These are phyloP conservation scores for Acanthis flammea DNA, from an alignment of 2,797 vertebrate species.

Conservation along the genomic window DNA sequence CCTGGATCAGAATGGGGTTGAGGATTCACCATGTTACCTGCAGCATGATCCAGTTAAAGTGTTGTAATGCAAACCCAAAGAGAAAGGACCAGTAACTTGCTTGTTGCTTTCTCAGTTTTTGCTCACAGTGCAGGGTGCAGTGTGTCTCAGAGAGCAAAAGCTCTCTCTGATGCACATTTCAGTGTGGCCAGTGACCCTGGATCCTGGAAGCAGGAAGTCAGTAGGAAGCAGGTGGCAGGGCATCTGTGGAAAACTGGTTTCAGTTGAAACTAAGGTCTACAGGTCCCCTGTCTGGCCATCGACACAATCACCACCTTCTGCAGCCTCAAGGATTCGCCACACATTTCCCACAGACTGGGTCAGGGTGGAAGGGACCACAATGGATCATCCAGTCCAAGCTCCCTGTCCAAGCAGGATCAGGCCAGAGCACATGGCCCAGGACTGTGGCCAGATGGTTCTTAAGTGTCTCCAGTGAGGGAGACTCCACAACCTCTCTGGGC, in stretches of 20 bases:
- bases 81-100: neutral
- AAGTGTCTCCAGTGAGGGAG: neutral
- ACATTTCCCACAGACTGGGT: neutral
- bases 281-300: neutral
- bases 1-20: neutral
- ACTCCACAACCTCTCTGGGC: neutral
- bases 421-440: neutral
- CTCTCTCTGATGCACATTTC: neutral
- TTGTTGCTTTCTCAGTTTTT: neutral
- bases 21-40: neutral
- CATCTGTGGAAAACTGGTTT: neutral
- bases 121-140: neutral
- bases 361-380: neutral
- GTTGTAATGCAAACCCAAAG: neutral
- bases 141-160: neutral
- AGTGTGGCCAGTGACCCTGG: rapidly evolving
- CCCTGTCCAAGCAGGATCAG: neutral
- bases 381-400: rapidly evolving
- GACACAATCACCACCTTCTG: neutral
- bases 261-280: neutral
- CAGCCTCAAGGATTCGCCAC: neutral
- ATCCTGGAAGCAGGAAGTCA: neutral
- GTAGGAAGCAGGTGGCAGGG: neutral
- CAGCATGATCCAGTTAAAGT: neutral
- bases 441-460: rapidly evolving